Base-by-base conservation (phyloP, 2,888 invertebrate genomes). In the Helleia helle region DNA sequence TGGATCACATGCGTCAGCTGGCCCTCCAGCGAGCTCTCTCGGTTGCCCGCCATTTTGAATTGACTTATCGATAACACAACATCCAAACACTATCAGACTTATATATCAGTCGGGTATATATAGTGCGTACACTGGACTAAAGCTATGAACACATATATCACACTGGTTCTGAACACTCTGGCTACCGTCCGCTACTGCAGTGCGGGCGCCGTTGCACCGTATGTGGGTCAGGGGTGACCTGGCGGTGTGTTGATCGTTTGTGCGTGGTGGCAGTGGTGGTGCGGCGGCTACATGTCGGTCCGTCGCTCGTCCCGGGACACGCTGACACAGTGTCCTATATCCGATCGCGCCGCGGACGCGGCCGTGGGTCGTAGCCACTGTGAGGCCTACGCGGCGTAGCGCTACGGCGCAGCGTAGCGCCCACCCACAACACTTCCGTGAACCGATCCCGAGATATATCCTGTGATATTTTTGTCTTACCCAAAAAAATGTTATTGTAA, bases 101-200 rank as follows among this genome's bases (percentile, higher is more conserved):
- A 51, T 60, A 47, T 43, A 55, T 77, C 76, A 77, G 75, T n/a
- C n/a, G n/a, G n/a, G n/a, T 75, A 74, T 67, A 58, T 31, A 63
- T 68, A 67, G 64, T 62, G 63, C 69, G 54, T 54, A 52, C 34
- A 29, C 58, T 59, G 58, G 55, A 56, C 50, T 54, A 55, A 56
- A 56, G 76, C 81, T 81, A 71, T 84, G 83, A 84, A 83, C 83
- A 84, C 83, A 48, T 54, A 48, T 79, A 79, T 79, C 79, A 80
- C 79, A 58, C 56, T 30, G 26, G 29, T 26, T 49, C 49, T n/a
- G n/a, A n/a, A n/a, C n/a, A n/a, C n/a, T n/a, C n/a, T n/a, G n/a
- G n/a, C n/a, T n/a, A 42, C 47, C 49, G 46, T 53, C 47, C 50
- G 47, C 44, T 37, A 48, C 71, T 64, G 68, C 52, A 58, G 41